These are phyloP conservation scores for Vulpes lagopus DNA, from an alignment of 2,113 vertebrate genomes.

Conservation along the genomic window DNA sequence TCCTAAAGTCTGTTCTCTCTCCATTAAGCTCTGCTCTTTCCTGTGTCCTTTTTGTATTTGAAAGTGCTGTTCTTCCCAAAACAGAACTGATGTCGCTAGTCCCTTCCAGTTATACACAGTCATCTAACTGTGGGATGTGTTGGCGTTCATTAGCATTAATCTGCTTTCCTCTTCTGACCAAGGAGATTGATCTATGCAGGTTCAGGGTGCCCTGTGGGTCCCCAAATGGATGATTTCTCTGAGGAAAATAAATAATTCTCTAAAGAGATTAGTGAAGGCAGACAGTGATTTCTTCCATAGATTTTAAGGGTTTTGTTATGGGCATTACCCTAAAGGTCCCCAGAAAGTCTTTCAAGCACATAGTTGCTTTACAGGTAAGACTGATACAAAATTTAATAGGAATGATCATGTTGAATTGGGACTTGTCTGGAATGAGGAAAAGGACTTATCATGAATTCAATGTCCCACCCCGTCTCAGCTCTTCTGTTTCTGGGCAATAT, in stretches of 20 bases:
- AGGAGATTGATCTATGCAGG: not conserved
- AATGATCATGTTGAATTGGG: not conserved
- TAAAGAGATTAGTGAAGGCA: not conserved
- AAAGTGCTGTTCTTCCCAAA: not conserved
- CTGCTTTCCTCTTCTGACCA: not conserved
- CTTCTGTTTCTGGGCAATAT: not conserved
- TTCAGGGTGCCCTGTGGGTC: not conserved
- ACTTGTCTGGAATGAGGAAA: not conserved
- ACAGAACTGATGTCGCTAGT: not conserved
- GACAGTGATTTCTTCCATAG: not conserved
- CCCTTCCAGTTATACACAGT: accelerated
- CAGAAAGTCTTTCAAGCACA: not conserved
- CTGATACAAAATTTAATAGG: not conserved
- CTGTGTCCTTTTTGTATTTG: not conserved
- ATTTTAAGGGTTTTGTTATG: not conserved
- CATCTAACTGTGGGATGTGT: not conserved
- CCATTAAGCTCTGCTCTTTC: not conserved
- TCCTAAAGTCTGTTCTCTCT: not conserved
- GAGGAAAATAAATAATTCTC: not conserved
- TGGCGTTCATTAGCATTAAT: not conserved
- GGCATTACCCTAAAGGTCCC: not conserved
- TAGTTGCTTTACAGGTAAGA: not conserved
- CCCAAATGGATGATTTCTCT: not conserved
- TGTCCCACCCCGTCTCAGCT: not conserved
- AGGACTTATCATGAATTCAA: not conserved